Percentiles rank a stretch among this genome's conserved stretches.
phyloP scores from a whole-genome alignment of 2,113 vertebrate genomes.

The Theristicus caerulescens region DNA sequence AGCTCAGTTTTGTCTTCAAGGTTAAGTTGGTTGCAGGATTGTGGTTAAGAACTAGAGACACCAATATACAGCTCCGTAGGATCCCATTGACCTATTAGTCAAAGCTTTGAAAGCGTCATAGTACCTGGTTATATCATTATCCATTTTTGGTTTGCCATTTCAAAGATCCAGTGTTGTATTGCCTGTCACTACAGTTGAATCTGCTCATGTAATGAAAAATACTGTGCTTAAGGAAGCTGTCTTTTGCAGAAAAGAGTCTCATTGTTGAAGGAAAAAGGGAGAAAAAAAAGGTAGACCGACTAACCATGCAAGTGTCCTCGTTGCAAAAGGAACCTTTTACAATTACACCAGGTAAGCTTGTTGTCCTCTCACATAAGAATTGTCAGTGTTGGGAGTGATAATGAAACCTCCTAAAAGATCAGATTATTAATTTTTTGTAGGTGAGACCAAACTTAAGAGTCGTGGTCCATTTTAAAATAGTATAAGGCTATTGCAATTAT shows the following conservation, averaged over 20 bases:
- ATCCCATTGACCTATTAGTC: neutral
- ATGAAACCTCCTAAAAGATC: neutral
- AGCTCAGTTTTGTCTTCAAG: neutral
- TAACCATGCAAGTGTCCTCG: constrained; percentile 88
- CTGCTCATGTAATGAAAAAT: neutral
- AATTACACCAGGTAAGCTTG: constrained; percentile 83
- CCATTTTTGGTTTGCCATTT: neutral
- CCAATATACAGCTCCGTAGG: neutral
- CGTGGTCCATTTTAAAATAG: neutral
- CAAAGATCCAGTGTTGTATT: neutral
- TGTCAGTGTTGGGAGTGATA: neutral
- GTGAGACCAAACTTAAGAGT: neutral
- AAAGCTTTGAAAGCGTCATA: neutral
- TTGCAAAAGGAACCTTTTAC: constrained; percentile 86
- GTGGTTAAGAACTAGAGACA: neutral
- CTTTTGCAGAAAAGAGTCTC: constrained; percentile 80
- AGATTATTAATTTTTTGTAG: neutral
- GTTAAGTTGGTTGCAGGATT: neutral
- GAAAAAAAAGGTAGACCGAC: constrained; percentile 90
- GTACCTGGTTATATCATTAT: neutral
- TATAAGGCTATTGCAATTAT: neutral
- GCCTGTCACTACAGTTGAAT: neutral
- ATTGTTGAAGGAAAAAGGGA: constrained; percentile 93
- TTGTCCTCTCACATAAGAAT: neutral
- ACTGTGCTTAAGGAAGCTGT: constrained; percentile 1